A percentile compares a stretch with the other conserved stretches of the same genome.
These are phyloP conservation scores for Pterophyllum scalare DNA, from an alignment of 2,113 vertebrate genomes.

Conservation along the genomic window DNA sequence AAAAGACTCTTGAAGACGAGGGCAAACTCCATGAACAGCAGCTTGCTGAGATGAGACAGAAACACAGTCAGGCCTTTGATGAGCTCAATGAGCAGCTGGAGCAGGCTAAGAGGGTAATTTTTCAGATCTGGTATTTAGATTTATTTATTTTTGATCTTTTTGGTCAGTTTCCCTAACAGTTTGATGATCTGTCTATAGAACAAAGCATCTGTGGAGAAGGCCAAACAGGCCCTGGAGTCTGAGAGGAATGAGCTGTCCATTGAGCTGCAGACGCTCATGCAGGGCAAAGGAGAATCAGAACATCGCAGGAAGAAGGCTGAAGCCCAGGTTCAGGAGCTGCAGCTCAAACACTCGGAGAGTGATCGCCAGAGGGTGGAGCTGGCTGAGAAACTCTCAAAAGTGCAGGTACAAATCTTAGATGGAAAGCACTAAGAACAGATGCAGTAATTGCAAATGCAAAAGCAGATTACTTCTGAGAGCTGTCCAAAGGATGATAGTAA, in stretches of 20 bases:
- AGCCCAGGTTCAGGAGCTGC: constrained; percentile 90
- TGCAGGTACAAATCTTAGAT: constrained; percentile 84
- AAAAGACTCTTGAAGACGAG: constrained; percentile 93
- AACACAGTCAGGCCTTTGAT: constrained; percentile 92
- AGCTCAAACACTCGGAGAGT: constrained; percentile 88
- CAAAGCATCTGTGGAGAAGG: constrained; percentile 95
- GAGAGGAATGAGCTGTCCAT: constrained; percentile 93
- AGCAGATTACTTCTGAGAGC: too few species aligned
- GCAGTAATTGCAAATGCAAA: background rate
- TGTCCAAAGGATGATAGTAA: background rate
- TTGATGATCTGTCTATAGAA: constrained; percentile 77
- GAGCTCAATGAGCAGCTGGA: constrained; percentile 97
- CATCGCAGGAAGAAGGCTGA: constrained; percentile 95
- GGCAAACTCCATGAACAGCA: constrained; percentile 90
- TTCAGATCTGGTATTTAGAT: background rate
- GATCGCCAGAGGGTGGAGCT: constrained; percentile 88
- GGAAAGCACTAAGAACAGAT: background rate
- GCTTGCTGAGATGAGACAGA: constrained; percentile 93
- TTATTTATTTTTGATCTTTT: accelerated
- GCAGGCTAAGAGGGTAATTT: constrained; percentile 92
- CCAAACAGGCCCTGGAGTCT: constrained; percentile 92
- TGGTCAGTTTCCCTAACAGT: background rate
- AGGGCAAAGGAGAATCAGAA: constrained; percentile 92
- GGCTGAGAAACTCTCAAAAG: constrained; percentile 86
- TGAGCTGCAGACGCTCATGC: constrained; percentile 91